These are phyloP conservation scores for Triplophysa bombifrons DNA, from an alignment of 2,797 vertebrate species.

Conservation along the genomic window DNA sequence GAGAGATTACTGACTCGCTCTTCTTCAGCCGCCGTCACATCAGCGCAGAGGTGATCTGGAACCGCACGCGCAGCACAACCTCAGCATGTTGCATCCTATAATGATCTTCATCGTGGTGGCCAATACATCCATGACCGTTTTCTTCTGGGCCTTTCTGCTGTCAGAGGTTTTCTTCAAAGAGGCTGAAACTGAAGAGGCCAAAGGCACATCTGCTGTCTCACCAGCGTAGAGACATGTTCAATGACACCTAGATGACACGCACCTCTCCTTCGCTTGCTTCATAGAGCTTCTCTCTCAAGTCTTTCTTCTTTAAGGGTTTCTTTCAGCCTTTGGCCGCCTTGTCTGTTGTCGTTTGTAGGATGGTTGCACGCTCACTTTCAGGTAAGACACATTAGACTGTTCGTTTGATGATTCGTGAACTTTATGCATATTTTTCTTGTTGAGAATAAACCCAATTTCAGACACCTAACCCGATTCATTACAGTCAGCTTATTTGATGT, in stretches of 20 bases:
- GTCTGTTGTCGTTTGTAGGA: not conserved
- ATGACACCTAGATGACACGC: not conserved
- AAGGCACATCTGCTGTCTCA: constrained; percentile 58
- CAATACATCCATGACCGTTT: constrained; percentile 68
- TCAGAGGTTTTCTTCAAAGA: constrained; percentile 62
- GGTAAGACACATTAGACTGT: not conserved
- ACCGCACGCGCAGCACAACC: not conserved
- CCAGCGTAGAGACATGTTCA: constrained; percentile 61
- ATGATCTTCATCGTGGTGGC: constrained; percentile 69
- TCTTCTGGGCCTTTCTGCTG: constrained; percentile 73
- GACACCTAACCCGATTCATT: too few species aligned
- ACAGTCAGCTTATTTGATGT: too few species aligned
- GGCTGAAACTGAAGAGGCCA: constrained; percentile 68
- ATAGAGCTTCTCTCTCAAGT: not conserved
- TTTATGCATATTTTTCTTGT: too few species aligned
- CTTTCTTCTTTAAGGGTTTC: not conserved
- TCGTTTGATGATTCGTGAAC: not conserved
- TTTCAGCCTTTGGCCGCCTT: not conserved
- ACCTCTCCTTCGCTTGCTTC: not conserved
- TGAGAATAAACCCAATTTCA: too few species aligned
- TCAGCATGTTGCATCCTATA: constrained; percentile 68
- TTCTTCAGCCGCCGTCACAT: constrained; percentile 41
- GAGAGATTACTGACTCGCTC: constrained; percentile 34
- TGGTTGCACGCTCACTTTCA: not conserved
- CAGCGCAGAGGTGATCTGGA: constrained; percentile 1